Evolutionary conservation across 2,797 vertebrate genomes (phyloP).

Genomic region (Sarcophilus harrisii): DNA sequence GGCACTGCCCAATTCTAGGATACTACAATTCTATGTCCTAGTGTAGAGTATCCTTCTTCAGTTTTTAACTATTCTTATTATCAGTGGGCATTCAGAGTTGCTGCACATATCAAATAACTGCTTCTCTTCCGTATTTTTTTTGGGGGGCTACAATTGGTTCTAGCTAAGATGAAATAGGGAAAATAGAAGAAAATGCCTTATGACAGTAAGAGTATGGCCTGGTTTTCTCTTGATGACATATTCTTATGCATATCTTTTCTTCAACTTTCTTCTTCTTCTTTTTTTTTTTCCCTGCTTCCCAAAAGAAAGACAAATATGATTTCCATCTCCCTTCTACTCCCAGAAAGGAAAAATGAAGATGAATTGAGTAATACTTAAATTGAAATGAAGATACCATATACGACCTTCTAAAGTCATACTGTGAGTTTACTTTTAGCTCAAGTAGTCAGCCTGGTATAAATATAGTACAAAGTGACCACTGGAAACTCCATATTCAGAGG

Average conservation of each 20-base stretch:
- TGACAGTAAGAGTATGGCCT: not conserved
- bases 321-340: not conserved
- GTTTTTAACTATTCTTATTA: not conserved
- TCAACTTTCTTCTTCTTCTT: not conserved
- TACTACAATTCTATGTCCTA: not conserved
- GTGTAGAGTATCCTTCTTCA: not conserved
- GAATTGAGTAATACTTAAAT: not conserved
- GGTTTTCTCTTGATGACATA: not conserved
- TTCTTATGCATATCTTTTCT: not conserved
- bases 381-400: not conserved
- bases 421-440: not conserved
- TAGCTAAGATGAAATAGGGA: not conserved
- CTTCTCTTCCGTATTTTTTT: not conserved
- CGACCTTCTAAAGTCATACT: too few species aligned
- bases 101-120: not conserved
- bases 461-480: not conserved
- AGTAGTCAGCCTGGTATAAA: not conserved
- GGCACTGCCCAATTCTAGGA: not conserved
- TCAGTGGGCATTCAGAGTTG: not conserved
- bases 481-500: not conserved
- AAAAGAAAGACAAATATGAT: not conserved
- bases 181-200: not conserved
- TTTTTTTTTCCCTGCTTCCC: not conserved
- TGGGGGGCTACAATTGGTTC: not conserved
- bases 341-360: not conserved